A percentile compares a stretch with the other conserved stretches of the same genome.
phyloP scores from a whole-genome alignment of 2,797 vertebrate species.

The Sebastes baramenuke region DNA sequence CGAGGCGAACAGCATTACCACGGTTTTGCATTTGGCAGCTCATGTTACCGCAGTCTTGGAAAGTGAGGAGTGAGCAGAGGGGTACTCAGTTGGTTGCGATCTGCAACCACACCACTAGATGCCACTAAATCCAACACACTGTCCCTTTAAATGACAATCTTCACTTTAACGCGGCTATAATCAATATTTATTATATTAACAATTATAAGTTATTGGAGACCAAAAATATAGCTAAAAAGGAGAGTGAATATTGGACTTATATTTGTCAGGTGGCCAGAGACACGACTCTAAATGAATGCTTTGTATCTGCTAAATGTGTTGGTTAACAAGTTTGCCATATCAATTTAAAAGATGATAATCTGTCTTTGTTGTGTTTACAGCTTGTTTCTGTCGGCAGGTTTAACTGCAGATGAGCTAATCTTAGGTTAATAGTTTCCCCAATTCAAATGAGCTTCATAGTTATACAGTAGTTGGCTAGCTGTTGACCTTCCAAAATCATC shows the following conservation, averaged over 20 bases:
- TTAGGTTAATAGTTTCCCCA: no score
- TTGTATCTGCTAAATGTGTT: not conserved
- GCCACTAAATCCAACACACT: no score
- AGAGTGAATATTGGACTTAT: not conserved
- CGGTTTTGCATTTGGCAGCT: not conserved
- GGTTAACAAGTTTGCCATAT: not conserved
- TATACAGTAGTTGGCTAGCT: not conserved
- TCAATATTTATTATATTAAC: not conserved
- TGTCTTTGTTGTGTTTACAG: not conserved
- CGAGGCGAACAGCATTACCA: not conserved
- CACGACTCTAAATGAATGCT: not conserved
- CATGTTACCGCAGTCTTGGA: no score
- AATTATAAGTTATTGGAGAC: not conserved
- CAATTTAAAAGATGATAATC: not conserved
- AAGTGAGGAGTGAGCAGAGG: no score
- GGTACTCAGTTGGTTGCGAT: no score
- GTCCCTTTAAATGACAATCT: no score
- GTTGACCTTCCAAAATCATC: not conserved
- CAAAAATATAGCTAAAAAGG: not conserved
- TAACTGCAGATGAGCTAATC: not conserved
- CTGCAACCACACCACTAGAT: no score
- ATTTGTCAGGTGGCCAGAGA: not conserved
- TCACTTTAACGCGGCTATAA: not conserved
- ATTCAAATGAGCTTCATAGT: not conserved
- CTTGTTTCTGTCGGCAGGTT: not conserved